Percentiles rank a stretch among this genome's conserved stretches.
Evolutionary conservation across 2,113 vertebrate genomes (phyloP).

Genomic region (Philantomba maxwellii): DNA sequence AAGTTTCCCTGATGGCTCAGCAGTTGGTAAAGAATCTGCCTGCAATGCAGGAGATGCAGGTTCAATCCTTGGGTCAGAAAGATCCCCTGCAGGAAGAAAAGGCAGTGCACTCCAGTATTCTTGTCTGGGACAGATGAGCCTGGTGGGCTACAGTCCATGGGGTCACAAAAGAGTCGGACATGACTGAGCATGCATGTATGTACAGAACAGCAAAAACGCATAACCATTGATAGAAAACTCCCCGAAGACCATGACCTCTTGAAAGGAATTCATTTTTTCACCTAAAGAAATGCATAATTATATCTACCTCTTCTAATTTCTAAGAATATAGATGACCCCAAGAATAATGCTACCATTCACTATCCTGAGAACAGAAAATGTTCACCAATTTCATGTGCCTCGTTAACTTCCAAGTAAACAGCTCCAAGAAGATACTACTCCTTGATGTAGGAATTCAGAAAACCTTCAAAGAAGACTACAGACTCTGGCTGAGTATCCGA

Average conservation of each 20-base stretch:
- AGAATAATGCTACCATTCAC: background rate
- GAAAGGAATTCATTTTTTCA: background rate
- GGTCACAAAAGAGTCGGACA: background rate
- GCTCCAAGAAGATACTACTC: background rate
- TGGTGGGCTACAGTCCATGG: background rate
- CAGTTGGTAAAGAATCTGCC: background rate
- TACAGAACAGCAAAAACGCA: background rate
- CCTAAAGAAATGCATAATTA: background rate
- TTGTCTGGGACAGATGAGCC: background rate
- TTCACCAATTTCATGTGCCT: background rate
- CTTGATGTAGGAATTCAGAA: background rate
- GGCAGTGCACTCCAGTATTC: background rate
- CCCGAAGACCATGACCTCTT: background rate
- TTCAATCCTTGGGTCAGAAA: fast-evolving
- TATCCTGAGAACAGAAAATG: background rate
- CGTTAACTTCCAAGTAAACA: background rate
- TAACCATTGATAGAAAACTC: background rate
- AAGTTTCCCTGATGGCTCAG: background rate
- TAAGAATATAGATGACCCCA: background rate
- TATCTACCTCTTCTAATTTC: background rate
- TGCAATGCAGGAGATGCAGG: background rate
- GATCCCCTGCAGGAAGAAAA: background rate
- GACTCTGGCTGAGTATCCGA: background rate
- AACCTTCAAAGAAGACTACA: background rate
- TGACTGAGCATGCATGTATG: background rate